A percentile compares a stretch with the other conserved stretches of the same genome.
Conservation (phyloP, 1,140 invertebrate species). For the Plodia interpunctella region DNA sequence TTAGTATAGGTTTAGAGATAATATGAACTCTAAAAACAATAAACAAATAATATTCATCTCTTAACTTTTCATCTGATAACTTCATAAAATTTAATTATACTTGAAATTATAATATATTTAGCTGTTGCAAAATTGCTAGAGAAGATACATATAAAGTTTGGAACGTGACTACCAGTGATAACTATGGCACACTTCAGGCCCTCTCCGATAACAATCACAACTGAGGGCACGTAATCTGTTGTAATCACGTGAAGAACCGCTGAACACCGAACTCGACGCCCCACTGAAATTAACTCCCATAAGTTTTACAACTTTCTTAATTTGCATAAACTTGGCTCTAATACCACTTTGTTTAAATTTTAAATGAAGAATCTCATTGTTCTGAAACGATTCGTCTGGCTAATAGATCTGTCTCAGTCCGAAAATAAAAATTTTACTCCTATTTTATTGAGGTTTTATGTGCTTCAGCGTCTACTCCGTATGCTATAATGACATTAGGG, state of each 20-base stretch:
- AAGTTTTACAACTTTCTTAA: background rate
- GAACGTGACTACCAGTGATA: slow-evolving; percentile 1
- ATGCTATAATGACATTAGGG: background rate
- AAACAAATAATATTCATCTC: too few relatives aligned
- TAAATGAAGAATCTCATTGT: slow-evolving; percentile 1
- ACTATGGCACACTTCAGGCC: background rate
- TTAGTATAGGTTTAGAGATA: too few relatives aligned
- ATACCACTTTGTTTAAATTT: background rate
- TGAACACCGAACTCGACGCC: background rate
- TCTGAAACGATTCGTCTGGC: background rate
- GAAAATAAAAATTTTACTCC: background rate
- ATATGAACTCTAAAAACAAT: too few relatives aligned
- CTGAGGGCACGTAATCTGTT: background rate
- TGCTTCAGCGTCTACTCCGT: slow-evolving; percentile 1
- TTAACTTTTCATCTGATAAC: too few relatives aligned
- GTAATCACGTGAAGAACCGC: background rate
- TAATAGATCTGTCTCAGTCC: background rate
- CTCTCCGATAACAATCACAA: background rate
- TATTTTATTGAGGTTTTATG: slow-evolving; percentile 2
- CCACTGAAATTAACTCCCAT: background rate
- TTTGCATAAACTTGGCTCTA: background rate
- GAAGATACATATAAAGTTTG: slow-evolving; percentile 1
- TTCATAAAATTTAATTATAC: too few relatives aligned
- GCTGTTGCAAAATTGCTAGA: slow-evolving; percentile 8
- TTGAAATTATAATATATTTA: background rate